Evolutionary conservation across 2,888 invertebrate species (phyloP), one percentile per base, ranked within the genome.

Genomic region (Microdon myrmicae): DNA sequence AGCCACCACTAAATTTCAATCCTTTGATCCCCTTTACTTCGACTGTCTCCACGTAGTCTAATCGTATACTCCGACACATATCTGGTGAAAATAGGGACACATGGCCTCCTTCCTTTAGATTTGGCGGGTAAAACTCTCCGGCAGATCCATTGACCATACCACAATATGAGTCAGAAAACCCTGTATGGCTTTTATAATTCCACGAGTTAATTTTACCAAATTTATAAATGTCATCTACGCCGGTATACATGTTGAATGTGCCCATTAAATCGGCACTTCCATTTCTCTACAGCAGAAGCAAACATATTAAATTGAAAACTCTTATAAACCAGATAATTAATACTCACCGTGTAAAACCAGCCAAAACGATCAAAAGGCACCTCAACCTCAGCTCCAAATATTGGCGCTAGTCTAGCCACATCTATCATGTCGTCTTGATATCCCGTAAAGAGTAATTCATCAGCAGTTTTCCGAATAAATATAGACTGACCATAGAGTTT

Each of bases 351-450:
- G 70, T 92, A 94, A 79, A 95, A 94, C 87, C 93, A 90, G 7
- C 91, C 95, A 74, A 95, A 94, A 72, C 84, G 85, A 72, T 94
- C 93, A 61, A 87, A 87, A 0, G 85, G 85, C 0, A 86, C 85
- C 0, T 84, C 82, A 0, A 84, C 83, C 73, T 85, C 78, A 20
- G 73, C 74, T 0, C 82, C 81, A 14, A 85, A 82, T 1, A 84
- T 75, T 0, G 86, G 85, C 47, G 88, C 72, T 67, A 81, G 82
- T 64, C 83, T 83, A 0, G 88, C 88, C 59, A 89, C 76, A 25
- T 86, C 84, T 49, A 94, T 83, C 41, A 93, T 76, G 0, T 85
- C 79, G 74, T 94, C 94, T 1, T 84, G 82, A 73, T 92, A 94
- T 0, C 94, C 94, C 2, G 88, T 87, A 72, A 94, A 92, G 0